Base-by-base conservation (phyloP, 2,888 invertebrate genomes). In the Notocelia uddmanniana region DNA sequence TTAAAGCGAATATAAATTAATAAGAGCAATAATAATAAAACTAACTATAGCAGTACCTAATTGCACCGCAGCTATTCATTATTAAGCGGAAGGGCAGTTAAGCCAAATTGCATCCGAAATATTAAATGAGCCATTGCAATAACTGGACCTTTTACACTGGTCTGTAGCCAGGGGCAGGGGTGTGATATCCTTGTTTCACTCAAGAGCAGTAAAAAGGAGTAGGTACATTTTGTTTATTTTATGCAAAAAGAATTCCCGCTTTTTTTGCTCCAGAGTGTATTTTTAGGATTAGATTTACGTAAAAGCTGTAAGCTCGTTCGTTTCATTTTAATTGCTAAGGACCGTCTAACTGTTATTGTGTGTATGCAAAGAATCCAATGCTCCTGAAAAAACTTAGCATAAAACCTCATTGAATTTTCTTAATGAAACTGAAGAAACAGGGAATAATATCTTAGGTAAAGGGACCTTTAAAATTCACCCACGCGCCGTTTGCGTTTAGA, bases 61-160 rank as follows among this genome's bases (percentile, higher is more conserved):
- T 63, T 21, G 37, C 52, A 6, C 10, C 31, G 50, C 15, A 50
- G 62, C 50, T 2, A 52, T 34, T 63, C 34, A 63, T 63, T 52
- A 34, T 31, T 50, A 37, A 21, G 18, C 21, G 26, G 13, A 31
- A 21, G 11, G 19, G 31, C 63, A 19, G 52, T 34, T 52, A 11
- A 26, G 34, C 52, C 10, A 37, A 64, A 64, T 64, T 64, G 64
- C 64, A 64, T 64, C 13, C 64, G 52, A 64, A 64, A 54, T 64
- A 64, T 64, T 52, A 54, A 54, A 64, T 64, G 64, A 64, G 34
- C 50, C 50, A 34, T 34, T 34, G 52, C 37, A 52, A 64, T 64
- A 64, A 64, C 64, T 54, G 52, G 21, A 37, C 52, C n/a, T 64
- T 64, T 54, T 64, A 64, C 52, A 19, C 23, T 48, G 26, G 6